These are phyloP conservation scores for Manduca sexta DNA, from an alignment of 1,140 invertebrate species.

Conservation along the genomic window DNA sequence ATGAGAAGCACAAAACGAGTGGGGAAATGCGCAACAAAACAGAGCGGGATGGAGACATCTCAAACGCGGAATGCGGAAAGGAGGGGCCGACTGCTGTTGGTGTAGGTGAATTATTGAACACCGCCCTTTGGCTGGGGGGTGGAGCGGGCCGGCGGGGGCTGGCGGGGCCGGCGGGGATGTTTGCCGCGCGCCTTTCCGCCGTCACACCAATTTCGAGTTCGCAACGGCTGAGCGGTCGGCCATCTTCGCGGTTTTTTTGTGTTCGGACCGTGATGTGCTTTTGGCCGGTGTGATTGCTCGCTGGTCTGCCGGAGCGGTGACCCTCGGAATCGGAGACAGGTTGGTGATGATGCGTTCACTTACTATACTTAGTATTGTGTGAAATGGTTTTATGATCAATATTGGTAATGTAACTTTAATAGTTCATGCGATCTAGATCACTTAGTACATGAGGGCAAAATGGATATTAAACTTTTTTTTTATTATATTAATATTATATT, in stretches of 20 bases:
- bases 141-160: conserved; percentile 5
- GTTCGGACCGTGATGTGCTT: conserved; percentile 15
- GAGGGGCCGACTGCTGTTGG: conserved; percentile 34
- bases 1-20: conserved; percentile 16
- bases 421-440: too few relatives aligned
- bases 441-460: too few relatives aligned
- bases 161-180: conserved; percentile 14
- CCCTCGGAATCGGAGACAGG: too few relatives aligned
- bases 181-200: conserved; percentile 51
- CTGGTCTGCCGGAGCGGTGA: too few relatives aligned
- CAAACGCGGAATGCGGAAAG: conserved; percentile 6
- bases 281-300: conserved; percentile 1
- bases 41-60: conserved; percentile 32
- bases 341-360: too few relatives aligned
- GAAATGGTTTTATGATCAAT: too few relatives aligned
- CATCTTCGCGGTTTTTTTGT: conserved; percentile 47
- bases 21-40: conserved; percentile 51
- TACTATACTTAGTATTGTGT: too few relatives aligned
- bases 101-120: conserved; percentile 55
- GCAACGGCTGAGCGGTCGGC: conserved; percentile 23
- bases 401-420: too few relatives aligned
- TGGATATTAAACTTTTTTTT: too few relatives aligned
- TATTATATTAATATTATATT: too few relatives aligned
- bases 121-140: conserved; percentile 46
- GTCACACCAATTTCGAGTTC: conserved; percentile 52